Percentiles rank a stretch among this genome's conserved stretches.
Evolutionary conservation across 2,113 vertebrate genomes (phyloP).

Genomic region (Gobiocypris rarus): DNA sequence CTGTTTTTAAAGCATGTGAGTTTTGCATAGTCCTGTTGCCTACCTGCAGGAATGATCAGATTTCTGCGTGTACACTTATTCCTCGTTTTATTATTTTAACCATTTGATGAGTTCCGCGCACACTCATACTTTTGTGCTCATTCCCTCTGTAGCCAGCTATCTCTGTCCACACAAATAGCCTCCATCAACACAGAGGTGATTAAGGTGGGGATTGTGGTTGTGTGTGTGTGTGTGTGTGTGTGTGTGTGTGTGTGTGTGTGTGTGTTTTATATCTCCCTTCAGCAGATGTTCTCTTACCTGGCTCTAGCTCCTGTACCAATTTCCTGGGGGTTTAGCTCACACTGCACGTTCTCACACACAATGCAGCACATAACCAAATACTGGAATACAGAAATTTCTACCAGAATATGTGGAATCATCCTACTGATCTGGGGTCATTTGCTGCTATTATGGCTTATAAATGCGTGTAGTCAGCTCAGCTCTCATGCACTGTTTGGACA

Average conservation of each 20-base stretch:
- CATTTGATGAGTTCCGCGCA: neutral
- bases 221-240: neutral
- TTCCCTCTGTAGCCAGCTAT: slow-evolving; percentile 54
- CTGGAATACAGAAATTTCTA: neutral
- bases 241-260: neutral
- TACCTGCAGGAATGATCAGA: slow-evolving; percentile 4
- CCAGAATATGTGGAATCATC: neutral
- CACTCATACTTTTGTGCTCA: slow-evolving; percentile 59
- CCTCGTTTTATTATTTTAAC: neutral
- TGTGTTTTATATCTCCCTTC: slow-evolving; percentile 35
- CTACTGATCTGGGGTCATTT: slow-evolving; percentile 22
- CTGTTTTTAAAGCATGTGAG: neutral
- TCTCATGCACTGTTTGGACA: slow-evolving; percentile 9
- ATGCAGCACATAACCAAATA: slow-evolving; percentile 25
- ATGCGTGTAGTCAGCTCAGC: slow-evolving; percentile 8
- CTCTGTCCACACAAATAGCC: slow-evolving; percentile 45
- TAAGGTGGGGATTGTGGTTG: slow-evolving; percentile 15
- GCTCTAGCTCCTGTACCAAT: slow-evolving; percentile 43
- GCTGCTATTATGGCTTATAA: slow-evolving; percentile 10
- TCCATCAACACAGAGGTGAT: slow-evolving; percentile 36
- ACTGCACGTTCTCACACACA: slow-evolving; percentile 10
- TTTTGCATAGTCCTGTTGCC: neutral
- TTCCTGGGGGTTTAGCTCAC: slow-evolving; percentile 40
- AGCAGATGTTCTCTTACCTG: slow-evolving; percentile 53
- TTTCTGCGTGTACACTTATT: neutral